Evolutionary conservation across 2,113 vertebrate genomes (phyloP).

Genomic region (Corapipo altera): DNA sequence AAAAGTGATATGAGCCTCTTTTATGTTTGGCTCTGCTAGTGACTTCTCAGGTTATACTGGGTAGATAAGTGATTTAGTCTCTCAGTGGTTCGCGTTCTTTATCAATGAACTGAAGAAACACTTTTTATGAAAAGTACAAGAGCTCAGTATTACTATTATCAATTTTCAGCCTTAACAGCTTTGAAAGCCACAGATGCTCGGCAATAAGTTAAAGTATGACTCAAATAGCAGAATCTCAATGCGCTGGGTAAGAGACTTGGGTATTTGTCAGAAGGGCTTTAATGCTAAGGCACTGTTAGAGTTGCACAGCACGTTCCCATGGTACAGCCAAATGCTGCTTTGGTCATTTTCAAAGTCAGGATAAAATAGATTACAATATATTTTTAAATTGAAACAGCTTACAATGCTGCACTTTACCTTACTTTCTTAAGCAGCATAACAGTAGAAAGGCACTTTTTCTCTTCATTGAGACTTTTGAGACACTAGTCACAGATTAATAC

Average conservation of each 20-base stretch:
- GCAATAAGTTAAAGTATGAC: background rate
- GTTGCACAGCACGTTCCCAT: background rate
- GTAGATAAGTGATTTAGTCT: background rate
- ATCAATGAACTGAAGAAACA: background rate
- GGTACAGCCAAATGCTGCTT: background rate
- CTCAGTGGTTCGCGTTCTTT: background rate
- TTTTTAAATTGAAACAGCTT: background rate
- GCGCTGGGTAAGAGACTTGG: background rate
- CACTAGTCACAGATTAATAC: background rate
- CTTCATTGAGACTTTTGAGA: background rate
- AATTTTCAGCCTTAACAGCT: background rate
- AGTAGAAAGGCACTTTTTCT: background rate
- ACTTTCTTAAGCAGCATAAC: background rate
- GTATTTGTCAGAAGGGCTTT: background rate
- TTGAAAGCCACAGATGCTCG: background rate
- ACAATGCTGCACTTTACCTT: background rate
- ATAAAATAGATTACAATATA: background rate
- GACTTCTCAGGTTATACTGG: background rate
- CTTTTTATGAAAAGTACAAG: background rate
- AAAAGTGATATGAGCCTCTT: background rate
- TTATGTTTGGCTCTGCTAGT: background rate
- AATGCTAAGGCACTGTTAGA: background rate
- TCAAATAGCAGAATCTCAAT: background rate
- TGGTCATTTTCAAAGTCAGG: background rate
- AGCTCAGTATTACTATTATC: background rate